These are phyloP conservation scores for Trichogramma pretiosum DNA, from an alignment of 1,140 invertebrate species.

Conservation along the genomic window DNA sequence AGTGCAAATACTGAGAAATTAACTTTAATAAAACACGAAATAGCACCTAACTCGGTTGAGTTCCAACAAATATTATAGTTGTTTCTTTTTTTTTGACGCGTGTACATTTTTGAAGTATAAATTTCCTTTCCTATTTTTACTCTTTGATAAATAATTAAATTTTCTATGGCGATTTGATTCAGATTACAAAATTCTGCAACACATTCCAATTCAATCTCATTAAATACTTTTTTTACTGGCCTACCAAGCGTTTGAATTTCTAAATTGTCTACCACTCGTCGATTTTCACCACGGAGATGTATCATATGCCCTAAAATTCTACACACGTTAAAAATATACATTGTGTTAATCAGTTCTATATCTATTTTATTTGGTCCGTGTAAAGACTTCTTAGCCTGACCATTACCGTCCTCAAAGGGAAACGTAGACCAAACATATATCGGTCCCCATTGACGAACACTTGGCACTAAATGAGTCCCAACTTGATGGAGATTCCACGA, in stretches of 20 bases:
- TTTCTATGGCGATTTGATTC: background rate
- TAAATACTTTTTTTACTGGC: background rate
- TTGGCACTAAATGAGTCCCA: background rate
- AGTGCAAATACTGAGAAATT: background rate
- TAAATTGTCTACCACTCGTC: background rate
- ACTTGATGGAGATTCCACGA: slow-evolving; percentile 3
- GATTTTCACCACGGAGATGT: background rate
- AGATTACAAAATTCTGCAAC: background rate
- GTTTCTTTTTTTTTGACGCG: background rate
- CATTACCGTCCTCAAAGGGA: slow-evolving; percentile 6
- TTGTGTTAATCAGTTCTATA: slow-evolving; percentile 3
- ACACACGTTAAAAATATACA: background rate
- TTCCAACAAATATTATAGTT: slow-evolving; percentile 3
- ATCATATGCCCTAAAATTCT: background rate
- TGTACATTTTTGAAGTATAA: background rate
- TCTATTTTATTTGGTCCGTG: slow-evolving; percentile 1
- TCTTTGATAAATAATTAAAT: background rate
- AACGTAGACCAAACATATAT: background rate
- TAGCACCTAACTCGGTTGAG: background rate
- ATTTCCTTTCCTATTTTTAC: background rate
- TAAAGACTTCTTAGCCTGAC: background rate
- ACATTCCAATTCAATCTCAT: background rate
- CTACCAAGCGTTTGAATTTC: background rate
- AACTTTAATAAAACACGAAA: background rate
- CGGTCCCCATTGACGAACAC: background rate